Percentiles rank a stretch among this genome's conserved stretches.
These are phyloP conservation scores for Diuraphis noxia DNA, from an alignment of 1,140 invertebrate species.

Conservation along the genomic window DNA sequence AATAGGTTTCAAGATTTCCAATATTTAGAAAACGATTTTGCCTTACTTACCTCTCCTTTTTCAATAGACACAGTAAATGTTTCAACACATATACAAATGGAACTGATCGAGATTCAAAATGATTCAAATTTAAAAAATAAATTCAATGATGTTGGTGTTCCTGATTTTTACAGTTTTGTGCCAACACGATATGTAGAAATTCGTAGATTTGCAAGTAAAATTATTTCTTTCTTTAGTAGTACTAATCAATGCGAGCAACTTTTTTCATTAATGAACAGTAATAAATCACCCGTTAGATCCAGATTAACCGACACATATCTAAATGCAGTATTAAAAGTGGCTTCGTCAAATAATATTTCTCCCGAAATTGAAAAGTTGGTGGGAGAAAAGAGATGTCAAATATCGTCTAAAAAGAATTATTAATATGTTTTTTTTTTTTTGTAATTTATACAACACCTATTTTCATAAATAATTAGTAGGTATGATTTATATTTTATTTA, in stretches of 20 bases:
- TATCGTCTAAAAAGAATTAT: not conserved
- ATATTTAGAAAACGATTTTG: not conserved
- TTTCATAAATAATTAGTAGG: no score
- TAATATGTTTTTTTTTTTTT: no score
- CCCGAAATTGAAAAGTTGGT: not conserved
- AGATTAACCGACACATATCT: not conserved
- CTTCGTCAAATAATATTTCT: not conserved
- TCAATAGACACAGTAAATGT: not conserved
- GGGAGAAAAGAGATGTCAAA: not conserved
- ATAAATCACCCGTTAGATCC: not conserved
- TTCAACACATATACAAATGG: no score
- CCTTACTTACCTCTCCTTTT: not conserved
- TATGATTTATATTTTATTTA: no score
- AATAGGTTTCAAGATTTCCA: not conserved
- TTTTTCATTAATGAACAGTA: not conserved
- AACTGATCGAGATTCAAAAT: not conserved
- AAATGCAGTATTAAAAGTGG: not conserved
- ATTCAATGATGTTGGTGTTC: no score
- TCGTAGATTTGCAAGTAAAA: not conserved
- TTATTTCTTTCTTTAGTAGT: not conserved
- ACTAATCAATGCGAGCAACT: constrained; percentile 5
- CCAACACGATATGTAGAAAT: not conserved
- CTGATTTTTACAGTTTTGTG: no score
- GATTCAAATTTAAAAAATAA: not conserved
- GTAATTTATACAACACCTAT: no score